phyloP scores from a whole-genome alignment of 1,140 invertebrate genomes.

The Drosophila orena region DNA sequence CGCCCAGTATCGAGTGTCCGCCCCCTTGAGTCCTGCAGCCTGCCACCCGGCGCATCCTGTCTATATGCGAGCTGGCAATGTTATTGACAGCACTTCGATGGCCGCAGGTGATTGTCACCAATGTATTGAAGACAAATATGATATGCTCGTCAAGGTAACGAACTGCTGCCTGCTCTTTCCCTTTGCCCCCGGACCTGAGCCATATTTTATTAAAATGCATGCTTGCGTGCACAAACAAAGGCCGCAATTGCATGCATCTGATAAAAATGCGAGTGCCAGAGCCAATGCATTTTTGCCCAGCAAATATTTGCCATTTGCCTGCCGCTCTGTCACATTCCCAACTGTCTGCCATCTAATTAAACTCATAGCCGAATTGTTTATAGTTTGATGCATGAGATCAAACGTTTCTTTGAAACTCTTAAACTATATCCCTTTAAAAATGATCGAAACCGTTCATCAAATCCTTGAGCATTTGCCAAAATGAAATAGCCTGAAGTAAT shows the following conservation, averaged over 20 bases:
- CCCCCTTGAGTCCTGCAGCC: not conserved
- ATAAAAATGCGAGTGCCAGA: constrained; percentile 27
- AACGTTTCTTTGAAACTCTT: too few species aligned
- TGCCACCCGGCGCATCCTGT: constrained; percentile 4
- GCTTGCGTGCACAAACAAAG: constrained; percentile 61
- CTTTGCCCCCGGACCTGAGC: constrained; percentile 14
- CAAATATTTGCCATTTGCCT: constrained; percentile 56
- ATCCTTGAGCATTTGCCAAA: too few species aligned
- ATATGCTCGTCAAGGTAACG: constrained; percentile 73
- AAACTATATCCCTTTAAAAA: too few species aligned
- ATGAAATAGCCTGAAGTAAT: too few species aligned
- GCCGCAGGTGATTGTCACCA: constrained; percentile 74
- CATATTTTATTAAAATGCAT: constrained; percentile 73
- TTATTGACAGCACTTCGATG: constrained; percentile 73
- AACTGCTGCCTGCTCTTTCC: constrained; percentile 20
- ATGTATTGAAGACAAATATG: constrained; percentile 70
- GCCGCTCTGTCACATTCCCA: constrained; percentile 11
- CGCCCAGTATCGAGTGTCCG: constrained; percentile 4
- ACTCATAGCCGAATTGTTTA: too few species aligned
- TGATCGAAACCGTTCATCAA: too few species aligned
- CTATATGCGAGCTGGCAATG: constrained; percentile 50
- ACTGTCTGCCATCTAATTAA: too few species aligned
- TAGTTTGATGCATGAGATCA: too few species aligned
- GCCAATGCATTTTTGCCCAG: constrained; percentile 46
- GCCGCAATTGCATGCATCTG: constrained; percentile 44